Base-by-base conservation (phyloP, 2,797 vertebrate genomes). In the Arnoldichthys spilopterus region DNA sequence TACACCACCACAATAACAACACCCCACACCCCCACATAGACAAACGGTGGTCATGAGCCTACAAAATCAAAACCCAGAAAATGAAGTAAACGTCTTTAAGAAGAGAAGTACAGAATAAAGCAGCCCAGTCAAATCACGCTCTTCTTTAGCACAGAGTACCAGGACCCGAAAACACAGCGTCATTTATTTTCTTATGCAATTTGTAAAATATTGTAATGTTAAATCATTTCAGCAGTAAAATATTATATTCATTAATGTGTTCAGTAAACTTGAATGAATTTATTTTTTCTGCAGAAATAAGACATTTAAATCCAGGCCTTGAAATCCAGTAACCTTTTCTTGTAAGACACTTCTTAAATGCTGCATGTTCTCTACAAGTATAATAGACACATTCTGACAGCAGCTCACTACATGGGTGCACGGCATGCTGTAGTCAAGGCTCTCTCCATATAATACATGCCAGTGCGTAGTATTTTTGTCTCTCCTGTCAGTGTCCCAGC, bases 291-390 rank as follows among this genome's bases (percentile, higher is more conserved):
- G 9, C 69, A 12, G 18, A 53, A 18, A 7, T 34, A 5, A 54
- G 68, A 53, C 28, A 37, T 71, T 71, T 78, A 68, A 26, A 32
- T 62, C 22, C 32, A 78, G 45, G 43, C 20, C 53, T 30, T 63
- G 47, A 71, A 72, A 56, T 58, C 34, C 76, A 66, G 62, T 68
- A 74, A 74, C 71, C 71, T 79, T 74, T 47, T 74, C 22, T 59
- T 68, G 53, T 47, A 66, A 73, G 77, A 37, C 37, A 2, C 12
- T 37, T 40, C 67, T 22, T 37, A 70, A 79, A 49, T 34, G 32
- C 64, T 32, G 56, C 32, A 28, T 75, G 54, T 59, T 75, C 54
- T 62, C 16, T 53, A 15, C 64, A 69, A 64, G 32, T 75, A 22
- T 61, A 69, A 40, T 47, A 69, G 72, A 68, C 54, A 18, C 45